Conservation (phyloP, 2,113 vertebrate species). For the Sinocyclocheilus maitianheensis region DNA sequence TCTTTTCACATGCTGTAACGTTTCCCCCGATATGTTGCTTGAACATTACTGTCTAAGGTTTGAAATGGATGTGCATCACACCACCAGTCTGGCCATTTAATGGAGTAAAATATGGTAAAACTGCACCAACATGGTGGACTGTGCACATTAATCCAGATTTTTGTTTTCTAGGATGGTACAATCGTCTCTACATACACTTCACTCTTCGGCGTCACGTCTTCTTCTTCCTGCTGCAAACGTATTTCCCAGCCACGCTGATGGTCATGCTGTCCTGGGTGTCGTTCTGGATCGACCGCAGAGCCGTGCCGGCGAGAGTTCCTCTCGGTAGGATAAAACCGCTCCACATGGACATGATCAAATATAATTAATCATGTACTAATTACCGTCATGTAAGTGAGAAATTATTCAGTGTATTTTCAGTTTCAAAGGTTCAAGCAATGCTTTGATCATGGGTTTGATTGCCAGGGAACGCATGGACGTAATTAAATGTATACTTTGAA, state of each 20-base stretch:
- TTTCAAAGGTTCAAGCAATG: not conserved
- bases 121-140: too few species aligned
- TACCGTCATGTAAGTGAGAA: not conserved
- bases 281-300: constrained; percentile 91
- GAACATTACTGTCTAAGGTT: not conserved
- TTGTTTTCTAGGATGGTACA: constrained; percentile 86
- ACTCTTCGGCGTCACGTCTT: constrained; percentile 89
- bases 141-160: not conserved
- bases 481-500: not conserved
- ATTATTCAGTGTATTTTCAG: not conserved
- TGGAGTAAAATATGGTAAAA: not conserved
- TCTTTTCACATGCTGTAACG: not conserved
- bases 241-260: constrained; percentile 91
- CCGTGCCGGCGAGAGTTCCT: constrained; percentile 88
- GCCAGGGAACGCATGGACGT: not conserved
- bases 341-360: not conserved
- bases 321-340: constrained; percentile 74
- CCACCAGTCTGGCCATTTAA: not conserved
- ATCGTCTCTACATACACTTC: constrained; percentile 91
- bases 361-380: not conserved
- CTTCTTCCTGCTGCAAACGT: constrained; percentile 92
- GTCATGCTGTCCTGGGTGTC: constrained; percentile 95
- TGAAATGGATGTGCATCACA: not conserved
- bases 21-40: not conserved
- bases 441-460: not conserved